Evolutionary conservation across 2,888 invertebrate genomes (phyloP).

Genomic region (Zhuqinia jingwanae): DNA sequence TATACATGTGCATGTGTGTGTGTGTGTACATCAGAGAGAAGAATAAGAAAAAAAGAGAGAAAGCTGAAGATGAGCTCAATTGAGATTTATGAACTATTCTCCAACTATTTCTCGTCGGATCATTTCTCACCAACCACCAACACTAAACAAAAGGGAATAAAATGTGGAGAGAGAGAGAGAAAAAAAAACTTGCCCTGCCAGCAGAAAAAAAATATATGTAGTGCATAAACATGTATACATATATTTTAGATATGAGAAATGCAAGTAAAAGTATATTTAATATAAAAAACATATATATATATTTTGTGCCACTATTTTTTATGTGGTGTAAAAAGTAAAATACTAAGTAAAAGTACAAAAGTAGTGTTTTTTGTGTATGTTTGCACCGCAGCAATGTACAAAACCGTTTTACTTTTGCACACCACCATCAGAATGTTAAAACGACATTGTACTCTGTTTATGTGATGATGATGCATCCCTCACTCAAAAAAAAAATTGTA

Average conservation of each 20-base stretch:
- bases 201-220: slow-evolving; percentile 48
- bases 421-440: slow-evolving; percentile 17
- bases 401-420: slow-evolving; percentile 3
- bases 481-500: no score
- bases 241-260: not conserved
- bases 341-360: slow-evolving; percentile 1
- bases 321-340: slow-evolving; percentile 8
- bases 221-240: slow-evolving; percentile 63
- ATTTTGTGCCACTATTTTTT: no score
- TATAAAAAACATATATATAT: no score
- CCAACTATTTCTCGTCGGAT: slow-evolving; percentile 63
- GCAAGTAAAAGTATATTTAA: not conserved
- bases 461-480: slow-evolving; percentile 8
- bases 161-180: no score
- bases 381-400: no score
- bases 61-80: slow-evolving; percentile 73
- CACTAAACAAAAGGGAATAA: slow-evolving; percentile 66
- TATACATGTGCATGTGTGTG: not conserved
- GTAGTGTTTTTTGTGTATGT: not conserved
- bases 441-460: not conserved
- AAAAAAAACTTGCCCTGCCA: slow-evolving; percentile 63
- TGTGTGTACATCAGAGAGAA: not conserved
- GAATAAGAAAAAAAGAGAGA: slow-evolving; percentile 2
- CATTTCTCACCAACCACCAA: slow-evolving; percentile 63
- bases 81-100: slow-evolving; percentile 78